phyloP scores from a whole-genome alignment of 2,888 invertebrate genomes.

The Syrphus vitripennis region DNA sequence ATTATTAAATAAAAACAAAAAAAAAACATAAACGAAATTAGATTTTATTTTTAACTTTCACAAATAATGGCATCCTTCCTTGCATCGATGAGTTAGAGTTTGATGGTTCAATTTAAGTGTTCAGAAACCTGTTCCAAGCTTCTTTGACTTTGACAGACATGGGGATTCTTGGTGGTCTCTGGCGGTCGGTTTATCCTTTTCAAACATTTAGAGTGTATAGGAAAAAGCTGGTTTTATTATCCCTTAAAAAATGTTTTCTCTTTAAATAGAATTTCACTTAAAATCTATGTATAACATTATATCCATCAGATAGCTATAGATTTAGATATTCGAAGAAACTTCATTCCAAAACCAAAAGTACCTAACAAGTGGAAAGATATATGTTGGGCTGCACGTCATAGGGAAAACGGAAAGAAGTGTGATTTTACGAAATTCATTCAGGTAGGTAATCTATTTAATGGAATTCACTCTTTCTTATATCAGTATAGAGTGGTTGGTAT shows the following conservation, averaged over 20 bases:
- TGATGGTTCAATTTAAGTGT: constrained; percentile 26
- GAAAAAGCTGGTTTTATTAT: constrained; percentile 58
- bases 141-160: constrained; percentile 36
- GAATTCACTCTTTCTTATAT: constrained; percentile 44
- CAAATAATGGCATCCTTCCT: constrained; percentile 4
- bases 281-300: not conserved
- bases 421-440: constrained; percentile 68
- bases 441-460: constrained; percentile 71
- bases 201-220: not conserved
- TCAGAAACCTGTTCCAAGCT: constrained; percentile 8
- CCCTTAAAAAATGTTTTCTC: constrained; percentile 47
- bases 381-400: not conserved
- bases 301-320: not conserved
- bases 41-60: constrained; percentile 51
- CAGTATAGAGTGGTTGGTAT: not conserved
- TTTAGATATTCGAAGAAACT: not conserved
- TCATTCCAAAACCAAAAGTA: not conserved
- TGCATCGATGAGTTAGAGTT: not conserved
- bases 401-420: too few species aligned
- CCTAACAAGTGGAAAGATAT: not conserved
- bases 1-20: not conserved
- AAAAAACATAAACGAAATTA: not conserved
- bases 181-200: not conserved
- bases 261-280: constrained; percentile 57
- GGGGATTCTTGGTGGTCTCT: constrained; percentile 17